Base-by-base conservation (phyloP, 2,888 invertebrate species). In the Thecophora atra region DNA sequence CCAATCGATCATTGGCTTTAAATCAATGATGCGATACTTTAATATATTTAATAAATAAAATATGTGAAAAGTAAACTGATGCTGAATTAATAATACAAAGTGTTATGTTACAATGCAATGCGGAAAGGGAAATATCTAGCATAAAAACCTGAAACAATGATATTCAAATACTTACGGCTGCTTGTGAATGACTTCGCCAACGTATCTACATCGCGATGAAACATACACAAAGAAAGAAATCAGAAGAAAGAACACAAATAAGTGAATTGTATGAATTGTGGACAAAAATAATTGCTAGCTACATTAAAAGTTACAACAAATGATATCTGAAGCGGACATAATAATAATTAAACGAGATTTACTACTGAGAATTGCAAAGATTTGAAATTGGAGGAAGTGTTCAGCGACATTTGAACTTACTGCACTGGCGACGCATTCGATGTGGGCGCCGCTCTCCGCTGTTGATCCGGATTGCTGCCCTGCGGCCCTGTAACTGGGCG, bases 401-500 rank as follows among this genome's bases (percentile, higher is more conserved):
- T 37, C 37, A 37, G 37, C 37, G 37, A 37, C 37, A 6, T 6
- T 37, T 58, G 78, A 80, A 91, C 92, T 91, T 87, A 94, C 94
- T 93, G 94, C 79, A 94, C 93, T 79, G 93, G 90, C 85, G 92
- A 82, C 1, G 82, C 80, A 58, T 80, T 81, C 1, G 83, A 79
- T 28, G 83, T 77, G 2, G 84, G 89, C 24, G 89, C 89, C 78
- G 89, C 89, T 78, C 92, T 92, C 78, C 92, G 92, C 78, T 93
- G 92, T 69, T 91, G 89, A 72, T 86, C 81, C 6, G 84, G 80
- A 77, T 83, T 63, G 24, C n/a, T 83, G 3, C 81, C 74, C 74
- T 76, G 77, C 3, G 94, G 94, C 76, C 94, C 90, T n/a, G 93
- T 89, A 0, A 95, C 95, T 4, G 95, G 94, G 79, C 94, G 91